Conservation (phyloP, 2,797 vertebrate genomes). For the Poeciliopsis turneri region DNA sequence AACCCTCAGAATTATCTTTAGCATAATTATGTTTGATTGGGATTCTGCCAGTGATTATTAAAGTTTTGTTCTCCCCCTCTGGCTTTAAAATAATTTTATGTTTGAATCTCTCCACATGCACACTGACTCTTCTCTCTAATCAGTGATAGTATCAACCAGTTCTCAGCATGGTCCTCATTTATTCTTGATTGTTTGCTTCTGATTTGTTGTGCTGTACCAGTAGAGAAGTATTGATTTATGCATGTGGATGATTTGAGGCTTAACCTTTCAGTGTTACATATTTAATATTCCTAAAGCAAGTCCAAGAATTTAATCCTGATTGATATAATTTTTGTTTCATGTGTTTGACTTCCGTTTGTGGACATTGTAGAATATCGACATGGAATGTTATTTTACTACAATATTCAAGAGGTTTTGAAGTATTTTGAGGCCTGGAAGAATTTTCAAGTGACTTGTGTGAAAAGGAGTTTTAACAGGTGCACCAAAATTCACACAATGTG, state of each 20-base stretch:
- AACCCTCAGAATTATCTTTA: background rate
- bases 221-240: background rate
- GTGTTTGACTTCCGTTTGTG: no score
- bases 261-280: background rate
- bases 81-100: slow-evolving; percentile 1
- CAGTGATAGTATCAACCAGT: background rate
- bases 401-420: no score
- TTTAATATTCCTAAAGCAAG: background rate
- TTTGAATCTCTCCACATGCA: background rate
- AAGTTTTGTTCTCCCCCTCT: background rate
- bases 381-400: no score
- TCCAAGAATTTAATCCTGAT: background rate
- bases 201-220: background rate
- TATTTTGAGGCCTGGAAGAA: no score
- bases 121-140: background rate
- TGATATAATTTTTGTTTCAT: background rate
- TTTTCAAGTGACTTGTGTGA: no score
- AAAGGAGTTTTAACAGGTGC: no score
- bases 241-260: background rate
- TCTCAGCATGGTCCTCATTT: slow-evolving; percentile 1
- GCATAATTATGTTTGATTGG: slow-evolving; percentile 15
- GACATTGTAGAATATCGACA: no score
- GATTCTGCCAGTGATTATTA: slow-evolving; percentile 4
- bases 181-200: slow-evolving; percentile 5
- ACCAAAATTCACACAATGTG: no score